Percentiles rank a stretch among this genome's conserved stretches.
Evolutionary conservation across 1,140 invertebrate genomes (phyloP).

Genomic region (Monomorium pharaonis): DNA sequence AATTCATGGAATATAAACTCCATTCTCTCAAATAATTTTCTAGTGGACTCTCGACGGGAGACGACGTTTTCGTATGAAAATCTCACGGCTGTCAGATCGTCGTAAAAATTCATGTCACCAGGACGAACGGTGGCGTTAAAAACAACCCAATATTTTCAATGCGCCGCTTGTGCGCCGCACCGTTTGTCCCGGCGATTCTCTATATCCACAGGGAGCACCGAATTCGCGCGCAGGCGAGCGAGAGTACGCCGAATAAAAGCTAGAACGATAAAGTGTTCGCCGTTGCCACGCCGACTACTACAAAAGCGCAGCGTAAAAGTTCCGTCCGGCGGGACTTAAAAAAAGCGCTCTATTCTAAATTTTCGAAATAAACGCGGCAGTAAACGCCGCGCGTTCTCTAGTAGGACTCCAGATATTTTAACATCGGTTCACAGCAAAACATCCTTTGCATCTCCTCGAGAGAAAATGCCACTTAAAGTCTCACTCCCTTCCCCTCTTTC

Average conservation of each 20-base stretch:
- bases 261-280: conserved; percentile 38
- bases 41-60: neutral
- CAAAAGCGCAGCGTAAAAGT: conserved; percentile 46
- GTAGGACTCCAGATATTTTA: conserved; percentile 29
- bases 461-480: conserved; percentile 37
- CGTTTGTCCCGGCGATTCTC: conserved; percentile 31
- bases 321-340: conserved; percentile 43
- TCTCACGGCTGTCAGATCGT: conserved; percentile 50
- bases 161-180: neutral
- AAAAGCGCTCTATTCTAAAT: conserved; percentile 48
- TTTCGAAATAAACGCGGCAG: conserved; percentile 48
- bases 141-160: conserved; percentile 58
- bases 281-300: conserved; percentile 30
- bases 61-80: conserved; percentile 52
- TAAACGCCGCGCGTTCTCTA: conserved; percentile 21
- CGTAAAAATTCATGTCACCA: conserved; percentile 56
- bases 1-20: conserved; percentile 24
- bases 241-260: conserved; percentile 47
- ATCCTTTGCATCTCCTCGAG: conserved; percentile 16
- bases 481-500: neutral
- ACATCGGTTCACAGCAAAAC: conserved; percentile 36
- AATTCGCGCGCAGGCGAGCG: conserved; percentile 9
- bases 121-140: conserved; percentile 47
- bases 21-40: conserved; percentile 42
- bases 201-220: conserved; percentile 35